Base-by-base conservation (phyloP, 1,140 invertebrate genomes). In the Apis cerana region DNA sequence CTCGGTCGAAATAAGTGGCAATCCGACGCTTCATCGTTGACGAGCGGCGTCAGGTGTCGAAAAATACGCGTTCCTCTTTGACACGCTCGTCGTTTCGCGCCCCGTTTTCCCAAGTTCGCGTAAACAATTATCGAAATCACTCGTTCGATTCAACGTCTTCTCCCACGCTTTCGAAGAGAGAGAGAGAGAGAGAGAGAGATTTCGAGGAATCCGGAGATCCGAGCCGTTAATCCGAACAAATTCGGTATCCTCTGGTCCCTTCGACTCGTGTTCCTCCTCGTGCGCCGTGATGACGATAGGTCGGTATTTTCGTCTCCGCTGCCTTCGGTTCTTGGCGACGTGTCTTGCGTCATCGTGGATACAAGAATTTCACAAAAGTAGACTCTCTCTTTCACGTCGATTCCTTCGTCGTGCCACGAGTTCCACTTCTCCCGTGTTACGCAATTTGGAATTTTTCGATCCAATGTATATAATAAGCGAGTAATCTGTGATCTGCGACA, bases 171-270 rank as follows among this genome's bases (percentile, higher is more conserved):
- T 21, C 56, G 3, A 43, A 43, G 33, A 43, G 33, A 43, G 33
- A 43, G 5, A 43, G 33, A 43, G 0, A 43, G 33, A 43, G 33
- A 43, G 33, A 43, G 33, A 43, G 33, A 43, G 75, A 65, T 54
- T 64, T 54, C 23, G 43, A 54, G 62, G 72, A 67, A 80, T 67
- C 19, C 65, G 59, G 58, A 62, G 69, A 17, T 87, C 79, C 68
- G 83, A 76, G 81, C 54, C 75, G 88, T 84, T 91, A 87, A 92
- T 92, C 90, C 89, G 86, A 83, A 89, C 88, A 88, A 88, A 89
- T 91, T 84, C 86, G 75, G 72, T 75, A 48, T 65, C 80, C 62
- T 68, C 48, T 48, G n/a, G 82, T 81, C 71, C 82, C 80, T 89
- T 87, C 84, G 75, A 80, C 81, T 87, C 82, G 81, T 82, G 65